Percentiles rank a stretch among this genome's conserved stretches.
phyloP scores from a whole-genome alignment of 2,113 vertebrate genomes.

The Morone chrysops region DNA sequence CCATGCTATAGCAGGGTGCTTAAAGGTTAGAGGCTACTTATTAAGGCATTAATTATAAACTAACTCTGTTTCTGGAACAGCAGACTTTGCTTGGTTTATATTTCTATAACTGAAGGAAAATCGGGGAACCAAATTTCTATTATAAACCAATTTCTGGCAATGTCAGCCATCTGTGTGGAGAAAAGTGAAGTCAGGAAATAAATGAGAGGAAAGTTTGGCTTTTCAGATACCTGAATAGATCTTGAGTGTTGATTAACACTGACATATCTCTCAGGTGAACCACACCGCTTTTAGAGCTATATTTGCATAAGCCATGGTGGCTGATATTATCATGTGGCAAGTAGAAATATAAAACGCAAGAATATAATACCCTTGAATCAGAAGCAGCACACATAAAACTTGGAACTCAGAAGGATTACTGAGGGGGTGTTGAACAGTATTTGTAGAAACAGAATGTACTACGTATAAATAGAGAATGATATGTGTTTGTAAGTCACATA shows the following conservation, averaged over 20 bases:
- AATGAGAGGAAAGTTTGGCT: background rate
- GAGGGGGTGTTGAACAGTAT: conserved; percentile 48
- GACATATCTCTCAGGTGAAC: background rate
- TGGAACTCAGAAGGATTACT: conserved; percentile 25
- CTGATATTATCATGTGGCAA: background rate
- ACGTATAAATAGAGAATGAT: conserved; percentile 28
- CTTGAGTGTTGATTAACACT: background rate
- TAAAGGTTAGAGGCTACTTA: conserved; percentile 20
- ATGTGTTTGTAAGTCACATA: conserved; percentile 5
- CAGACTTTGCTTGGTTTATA: background rate
- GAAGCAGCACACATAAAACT: conserved; percentile 4
- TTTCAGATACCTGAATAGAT: conserved; percentile 21
- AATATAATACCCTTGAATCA: conserved; percentile 28
- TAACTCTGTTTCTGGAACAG: conserved; percentile 3
- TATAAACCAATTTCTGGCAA: background rate
- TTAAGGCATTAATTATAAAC: conserved; percentile 38
- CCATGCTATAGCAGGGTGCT: background rate
- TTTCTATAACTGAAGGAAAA: background rate
- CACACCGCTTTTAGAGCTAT: background rate
- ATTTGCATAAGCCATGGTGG: background rate
- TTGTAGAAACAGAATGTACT: conserved; percentile 41
- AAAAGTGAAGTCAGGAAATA: background rate
- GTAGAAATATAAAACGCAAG: background rate
- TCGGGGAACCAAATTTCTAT: background rate
- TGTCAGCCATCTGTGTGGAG: background rate